Base-by-base conservation (phyloP, 2,797 vertebrate species). In the Cephalopachus bancanus region DNA sequence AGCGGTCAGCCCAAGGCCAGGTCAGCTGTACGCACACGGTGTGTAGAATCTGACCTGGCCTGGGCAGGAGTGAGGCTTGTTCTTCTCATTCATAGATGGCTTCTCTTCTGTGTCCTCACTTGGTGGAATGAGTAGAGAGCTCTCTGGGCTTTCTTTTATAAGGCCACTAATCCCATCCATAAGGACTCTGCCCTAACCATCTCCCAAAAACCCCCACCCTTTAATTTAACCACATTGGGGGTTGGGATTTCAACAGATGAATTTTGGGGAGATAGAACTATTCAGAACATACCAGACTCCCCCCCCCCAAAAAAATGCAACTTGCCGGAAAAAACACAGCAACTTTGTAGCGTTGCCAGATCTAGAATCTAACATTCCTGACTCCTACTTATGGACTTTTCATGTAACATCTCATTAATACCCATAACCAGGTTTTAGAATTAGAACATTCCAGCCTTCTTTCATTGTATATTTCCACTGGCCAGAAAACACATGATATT, bases 351-450 rank as follows among this genome's bases (percentile, higher is more conserved):
- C 20, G 4, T 15, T 30, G 10, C 26, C 33, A 24, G 44, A 55
- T 14, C 30, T 28, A 59, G 24, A 64, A 53, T 7, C 33, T 22
- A 76, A 26, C 26, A 26, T 33, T 49, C 62, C 88, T 44, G 4
- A n/a, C 15, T 51, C 24, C 4, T 8, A 60, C 53, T 12, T 10
- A 7, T 51, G n/a, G 49, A 1, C 10, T 67, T 28, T 89, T 67
- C 60, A 51, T 2, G 12, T 49, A 17, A 26, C 7, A 30, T 26
- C 7, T 0, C 49, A 0, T 0, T 24, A 51, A 28, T 9, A 37
- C 22, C 53, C 17, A 5, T 55, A 10, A 0, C 59, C 49, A 24
- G 4, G 37, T 22, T 59, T 80, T 59, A 9, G 51, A 74, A 53
- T 67, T 75, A 71, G 67, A 51, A 49, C 51, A 22, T 64, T 10